Conservation (phyloP, 2,797 vertebrate genomes). For the Anguilla anguilla region DNA sequence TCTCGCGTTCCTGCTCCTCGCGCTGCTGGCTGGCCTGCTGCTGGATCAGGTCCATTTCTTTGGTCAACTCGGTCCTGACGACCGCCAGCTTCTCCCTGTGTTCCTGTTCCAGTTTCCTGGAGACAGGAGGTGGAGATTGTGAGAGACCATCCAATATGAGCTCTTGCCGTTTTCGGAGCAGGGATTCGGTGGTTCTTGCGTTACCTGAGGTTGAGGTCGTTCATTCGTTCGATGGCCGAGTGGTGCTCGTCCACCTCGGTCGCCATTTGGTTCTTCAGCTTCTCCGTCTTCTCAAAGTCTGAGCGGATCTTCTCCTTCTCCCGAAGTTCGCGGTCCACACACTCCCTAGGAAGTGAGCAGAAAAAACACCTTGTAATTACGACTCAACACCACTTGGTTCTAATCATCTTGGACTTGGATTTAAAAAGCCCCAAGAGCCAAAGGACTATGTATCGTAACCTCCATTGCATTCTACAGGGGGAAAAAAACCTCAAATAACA, state of each 20-base stretch:
- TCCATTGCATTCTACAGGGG: background rate
- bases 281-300: slow-evolving; percentile 90
- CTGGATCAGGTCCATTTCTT: slow-evolving; percentile 86
- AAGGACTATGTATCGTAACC: background rate
- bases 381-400: background rate
- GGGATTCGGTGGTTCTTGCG: background rate
- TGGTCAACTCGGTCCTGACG: slow-evolving; percentile 77
- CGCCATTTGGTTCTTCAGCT: slow-evolving; percentile 87
- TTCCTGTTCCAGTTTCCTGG: slow-evolving; percentile 90
- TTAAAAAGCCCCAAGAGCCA: background rate
- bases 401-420: background rate
- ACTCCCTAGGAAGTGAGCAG: slow-evolving; percentile 70
- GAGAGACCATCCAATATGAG: background rate
- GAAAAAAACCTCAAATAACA: background rate
- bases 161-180: background rate
- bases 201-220: slow-evolving; percentile 83
- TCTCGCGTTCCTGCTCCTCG: slow-evolving; percentile 82
- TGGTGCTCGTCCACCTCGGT: slow-evolving; percentile 93
- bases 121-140: background rate
- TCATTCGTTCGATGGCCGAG: slow-evolving; percentile 84
- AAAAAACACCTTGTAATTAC: background rate
- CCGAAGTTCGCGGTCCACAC: slow-evolving; percentile 80
- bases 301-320: slow-evolving; percentile 89
- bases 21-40: slow-evolving; percentile 84
- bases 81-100: slow-evolving; percentile 81